A percentile compares a stretch with the other conserved stretches of the same genome.
These are phyloP conservation scores for Pangasianodon hypophthalmus DNA, from an alignment of 2,113 vertebrate genomes.

Conservation along the genomic window DNA sequence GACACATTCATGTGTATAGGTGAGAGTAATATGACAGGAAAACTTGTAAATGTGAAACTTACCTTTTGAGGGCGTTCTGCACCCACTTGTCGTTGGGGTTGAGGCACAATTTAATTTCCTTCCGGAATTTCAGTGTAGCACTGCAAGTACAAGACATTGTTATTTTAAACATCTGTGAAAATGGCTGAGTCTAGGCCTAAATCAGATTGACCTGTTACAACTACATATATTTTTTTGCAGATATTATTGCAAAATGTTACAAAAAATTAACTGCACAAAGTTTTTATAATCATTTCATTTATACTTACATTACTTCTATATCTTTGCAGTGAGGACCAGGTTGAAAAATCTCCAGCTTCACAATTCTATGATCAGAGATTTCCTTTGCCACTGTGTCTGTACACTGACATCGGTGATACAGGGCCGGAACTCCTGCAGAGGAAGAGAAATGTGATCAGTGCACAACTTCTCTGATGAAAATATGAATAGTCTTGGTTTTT, in stretches of 20 bases:
- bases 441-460: background rate
- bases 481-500: background rate
- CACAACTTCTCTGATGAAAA: background rate
- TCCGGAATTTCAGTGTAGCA: slow-evolving; percentile 10
- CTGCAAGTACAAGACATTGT: slow-evolving; percentile 14
- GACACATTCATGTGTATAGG: background rate
- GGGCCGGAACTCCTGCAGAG: background rate
- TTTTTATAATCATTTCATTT: background rate
- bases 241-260: background rate
- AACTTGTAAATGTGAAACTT: background rate
- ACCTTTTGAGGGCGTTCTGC: background rate
- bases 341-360: background rate
- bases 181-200: background rate
- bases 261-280: background rate
- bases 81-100: slow-evolving; percentile 37
- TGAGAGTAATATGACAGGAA: background rate
- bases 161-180: background rate
- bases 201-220: background rate
- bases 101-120: slow-evolving; percentile 12
- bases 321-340: slow-evolving; percentile 34
- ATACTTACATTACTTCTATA: slow-evolving; percentile 39
- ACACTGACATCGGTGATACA: background rate
- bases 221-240: background rate
- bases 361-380: background rate
- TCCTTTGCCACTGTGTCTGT: background rate